These are phyloP conservation scores for Enteromius mattozi DNA, from an alignment of 2,797 vertebrate species.

Conservation along the genomic window DNA sequence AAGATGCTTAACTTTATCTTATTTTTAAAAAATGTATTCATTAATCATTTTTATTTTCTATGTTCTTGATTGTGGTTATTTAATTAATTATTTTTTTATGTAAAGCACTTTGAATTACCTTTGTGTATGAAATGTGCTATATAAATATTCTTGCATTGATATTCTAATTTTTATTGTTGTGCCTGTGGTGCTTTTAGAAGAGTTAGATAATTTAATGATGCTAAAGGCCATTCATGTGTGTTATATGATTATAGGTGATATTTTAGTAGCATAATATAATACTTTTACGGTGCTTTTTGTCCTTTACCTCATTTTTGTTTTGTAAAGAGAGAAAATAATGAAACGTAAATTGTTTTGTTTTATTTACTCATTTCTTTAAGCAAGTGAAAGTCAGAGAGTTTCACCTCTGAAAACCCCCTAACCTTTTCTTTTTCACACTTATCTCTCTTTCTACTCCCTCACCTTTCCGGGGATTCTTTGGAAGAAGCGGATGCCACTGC, in stretches of 20 bases:
- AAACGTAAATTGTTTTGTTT: too few species aligned
- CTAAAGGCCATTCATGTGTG: not conserved
- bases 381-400: too few species aligned
- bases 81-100: not conserved
- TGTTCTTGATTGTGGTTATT: not conserved
- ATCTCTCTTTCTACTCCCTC: constrained; percentile 29
- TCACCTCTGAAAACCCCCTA: not conserved
- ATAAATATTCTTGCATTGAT: not conserved
- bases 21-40: not conserved
- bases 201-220: not conserved
- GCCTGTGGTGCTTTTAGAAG: not conserved
- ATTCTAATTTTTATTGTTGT: not conserved
- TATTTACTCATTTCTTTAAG: too few species aligned
- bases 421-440: constrained; percentile 23
- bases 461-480: constrained; percentile 29
- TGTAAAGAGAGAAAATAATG: not conserved
- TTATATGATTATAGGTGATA: not conserved
- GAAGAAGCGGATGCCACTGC: not conserved
- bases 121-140: too few species aligned
- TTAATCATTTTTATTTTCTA: not conserved
- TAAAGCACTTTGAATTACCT: not conserved
- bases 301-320: not conserved
- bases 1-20: too few species aligned
- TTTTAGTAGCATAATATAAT: not conserved
- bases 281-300: not conserved